phyloP scores from a whole-genome alignment of 2,888 invertebrate genomes.

The Coelogynopora nodosa region DNA sequence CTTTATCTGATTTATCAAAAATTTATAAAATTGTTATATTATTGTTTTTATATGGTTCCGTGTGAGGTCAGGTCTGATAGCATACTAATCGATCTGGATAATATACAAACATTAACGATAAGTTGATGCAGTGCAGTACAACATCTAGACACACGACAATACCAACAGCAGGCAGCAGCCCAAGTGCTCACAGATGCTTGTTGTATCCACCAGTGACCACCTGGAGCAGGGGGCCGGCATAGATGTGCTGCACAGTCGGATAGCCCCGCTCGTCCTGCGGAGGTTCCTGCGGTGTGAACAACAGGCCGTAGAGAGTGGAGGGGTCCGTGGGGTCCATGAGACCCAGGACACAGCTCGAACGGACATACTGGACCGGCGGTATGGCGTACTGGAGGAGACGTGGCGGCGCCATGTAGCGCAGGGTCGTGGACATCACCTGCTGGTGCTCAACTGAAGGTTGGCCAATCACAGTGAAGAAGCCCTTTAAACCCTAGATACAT shows the following conservation, averaged over 20 bases:
- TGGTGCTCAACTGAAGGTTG: neutral
- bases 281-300: slow-evolving; percentile 71
- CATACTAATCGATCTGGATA: too few species aligned
- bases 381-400: neutral
- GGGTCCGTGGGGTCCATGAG: neutral
- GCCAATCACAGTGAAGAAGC: too few species aligned
- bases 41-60: too few species aligned
- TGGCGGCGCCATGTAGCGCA: neutral
- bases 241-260: slow-evolving; percentile 91
- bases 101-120: too few species aligned
- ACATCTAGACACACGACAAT: too few species aligned
- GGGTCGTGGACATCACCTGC: neutral
- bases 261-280: slow-evolving; percentile 69
- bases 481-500: too few species aligned
- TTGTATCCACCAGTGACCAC: slow-evolving; percentile 70
- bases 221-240: slow-evolving; percentile 97
- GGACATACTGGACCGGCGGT: neutral
- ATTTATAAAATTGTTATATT: too few species aligned
- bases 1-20: too few species aligned
- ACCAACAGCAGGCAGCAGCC: too few species aligned
- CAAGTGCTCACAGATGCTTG: slow-evolving; percentile 1
- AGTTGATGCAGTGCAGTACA: too few species aligned
- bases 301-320: slow-evolving; percentile 72
- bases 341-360: neutral
- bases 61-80: too few species aligned